Evolutionary conservation across 2,113 vertebrate genomes (phyloP), one percentile per base, ranked within the genome.

Genomic region (Petrocephalus zakoni): DNA sequence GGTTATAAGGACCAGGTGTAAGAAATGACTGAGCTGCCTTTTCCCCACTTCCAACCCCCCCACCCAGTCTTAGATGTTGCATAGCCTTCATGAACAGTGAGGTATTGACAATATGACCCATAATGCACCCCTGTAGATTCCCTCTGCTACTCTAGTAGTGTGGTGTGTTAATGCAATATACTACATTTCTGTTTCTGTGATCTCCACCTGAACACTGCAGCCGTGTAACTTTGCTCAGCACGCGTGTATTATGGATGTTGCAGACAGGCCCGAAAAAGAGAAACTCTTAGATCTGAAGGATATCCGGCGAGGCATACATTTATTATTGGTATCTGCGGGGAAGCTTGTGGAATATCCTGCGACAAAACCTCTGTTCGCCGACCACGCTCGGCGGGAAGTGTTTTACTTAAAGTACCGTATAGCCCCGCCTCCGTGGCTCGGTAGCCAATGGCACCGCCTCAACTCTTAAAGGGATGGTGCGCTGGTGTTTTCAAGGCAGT

Each of bases 261-360:
- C 68, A 75, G 75, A 42, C 64, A 22, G 22, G 22, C n/a, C 29
- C 46, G 58, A 64, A 75, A 52, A 52, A 75, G 19, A 34, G 19
- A 9, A 46, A 29, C 53, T 5, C 53, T n/a, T 56, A 19, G 13
- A 64, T 21, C 37, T 46, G 46, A 21, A 92, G 90, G 93, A 94
- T 93, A 94, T 93, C 91, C 92, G 92, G 91, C 92, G 86, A 51
- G 93, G 92, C 90, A 90, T 90, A 88, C 92, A 90, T 93, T 94
- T 91, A 90, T 93, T 84, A 94, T 93, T 92, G 90, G 92, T 85
- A 49, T 89, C 21, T 15, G 8, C 19, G 84, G 78, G 87, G 87
- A 88, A 89, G 53, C 29, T 42, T 92, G 90, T 90, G 11, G 29
- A 29, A 19, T 0, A 2, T 15, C 25, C 29, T 51, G 87, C 47